Conservation (phyloP, 2,797 vertebrate species). For the Phylloscopus collybita region DNA sequence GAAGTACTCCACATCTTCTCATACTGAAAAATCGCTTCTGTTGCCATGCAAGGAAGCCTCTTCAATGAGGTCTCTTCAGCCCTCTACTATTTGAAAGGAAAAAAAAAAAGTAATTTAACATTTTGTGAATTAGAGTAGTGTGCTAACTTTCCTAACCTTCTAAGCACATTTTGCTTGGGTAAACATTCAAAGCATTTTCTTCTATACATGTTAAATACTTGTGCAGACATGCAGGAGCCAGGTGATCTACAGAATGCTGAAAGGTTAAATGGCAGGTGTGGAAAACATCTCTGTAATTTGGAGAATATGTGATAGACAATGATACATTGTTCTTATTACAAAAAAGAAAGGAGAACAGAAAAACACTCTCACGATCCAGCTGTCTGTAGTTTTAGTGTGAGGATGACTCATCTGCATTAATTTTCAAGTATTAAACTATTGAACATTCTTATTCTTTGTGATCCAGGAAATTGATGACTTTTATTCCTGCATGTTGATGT, state of each 20-base stretch:
- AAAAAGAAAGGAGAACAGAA: conserved; percentile 2
- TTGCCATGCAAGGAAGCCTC: neutral
- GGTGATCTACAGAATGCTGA: neutral
- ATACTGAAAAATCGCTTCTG: neutral
- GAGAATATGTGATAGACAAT: neutral
- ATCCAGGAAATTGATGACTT: neutral
- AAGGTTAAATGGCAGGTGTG: conserved; percentile 19
- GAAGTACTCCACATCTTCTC: neutral
- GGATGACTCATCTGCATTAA: conserved; percentile 26
- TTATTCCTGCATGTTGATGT: neutral
- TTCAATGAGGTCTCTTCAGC: neutral
- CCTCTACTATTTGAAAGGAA: neutral
- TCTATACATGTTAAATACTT: neutral
- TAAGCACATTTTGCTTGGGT: neutral
- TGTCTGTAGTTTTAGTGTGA: neutral
- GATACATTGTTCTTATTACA: neutral
- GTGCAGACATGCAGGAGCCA: neutral
- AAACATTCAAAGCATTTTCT: neutral
- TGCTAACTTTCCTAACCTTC: neutral
- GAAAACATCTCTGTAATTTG: neutral
- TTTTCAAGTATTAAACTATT: neutral
- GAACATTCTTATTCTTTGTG: neutral
- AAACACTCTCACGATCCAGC: neutral
- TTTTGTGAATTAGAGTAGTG: neutral
- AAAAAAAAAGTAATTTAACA: neutral